phyloP scores from a whole-genome alignment of 2,797 vertebrate genomes.

The Sciurus vulgaris region DNA sequence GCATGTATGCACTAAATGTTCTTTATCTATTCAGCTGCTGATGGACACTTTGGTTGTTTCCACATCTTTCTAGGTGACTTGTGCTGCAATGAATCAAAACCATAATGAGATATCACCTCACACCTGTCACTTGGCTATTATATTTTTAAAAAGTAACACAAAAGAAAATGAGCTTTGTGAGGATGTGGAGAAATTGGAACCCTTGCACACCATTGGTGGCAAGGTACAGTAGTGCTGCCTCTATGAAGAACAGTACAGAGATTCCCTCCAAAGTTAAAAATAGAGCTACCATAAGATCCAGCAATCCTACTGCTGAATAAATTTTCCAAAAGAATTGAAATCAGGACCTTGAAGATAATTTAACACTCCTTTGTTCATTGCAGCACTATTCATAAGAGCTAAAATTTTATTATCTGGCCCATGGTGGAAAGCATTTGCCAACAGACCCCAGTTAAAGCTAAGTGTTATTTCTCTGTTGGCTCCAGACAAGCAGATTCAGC shows the following conservation, averaged over 20 bases:
- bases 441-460: background rate
- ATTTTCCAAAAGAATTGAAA: background rate
- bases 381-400: background rate
- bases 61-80: background rate
- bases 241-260: background rate
- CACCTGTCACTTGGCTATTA: background rate
- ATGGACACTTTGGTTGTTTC: background rate
- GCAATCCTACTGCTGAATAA: background rate
- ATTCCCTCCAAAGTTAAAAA: background rate
- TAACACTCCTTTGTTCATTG: background rate
- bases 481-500: background rate
- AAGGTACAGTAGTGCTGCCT: background rate
- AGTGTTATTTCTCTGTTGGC: background rate
- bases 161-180: background rate
- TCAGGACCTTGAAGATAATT: background rate
- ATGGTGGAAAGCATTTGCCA: background rate
- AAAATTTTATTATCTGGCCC: background rate
- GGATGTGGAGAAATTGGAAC: background rate
- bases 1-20: background rate
- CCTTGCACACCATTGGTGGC: background rate
- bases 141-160: background rate
- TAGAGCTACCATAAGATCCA: background rate
- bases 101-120: background rate
- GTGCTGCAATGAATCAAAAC: background rate
- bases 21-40: background rate